A percentile compares a stretch with the other conserved stretches of the same genome.
Conservation (phyloP, 2,797 vertebrate species). For the Danio kyathit region DNA sequence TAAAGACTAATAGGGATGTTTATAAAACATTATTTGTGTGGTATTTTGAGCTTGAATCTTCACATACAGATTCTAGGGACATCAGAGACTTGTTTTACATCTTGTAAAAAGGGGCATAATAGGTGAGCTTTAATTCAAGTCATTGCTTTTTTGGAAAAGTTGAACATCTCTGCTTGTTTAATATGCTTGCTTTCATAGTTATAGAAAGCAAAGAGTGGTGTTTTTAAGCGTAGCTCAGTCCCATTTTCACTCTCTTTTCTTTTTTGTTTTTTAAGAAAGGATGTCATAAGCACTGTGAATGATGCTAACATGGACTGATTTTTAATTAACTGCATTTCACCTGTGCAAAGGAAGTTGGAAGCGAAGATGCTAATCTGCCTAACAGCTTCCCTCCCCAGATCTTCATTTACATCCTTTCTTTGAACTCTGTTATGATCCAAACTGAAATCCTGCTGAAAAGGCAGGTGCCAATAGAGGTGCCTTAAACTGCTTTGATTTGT, state of each 20-base stretch:
- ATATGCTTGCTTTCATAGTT: background rate
- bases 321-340: conserved; percentile 43
- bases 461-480: conserved; percentile 28
- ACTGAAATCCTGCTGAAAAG: conserved; percentile 23
- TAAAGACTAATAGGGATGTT: too few relatives aligned
- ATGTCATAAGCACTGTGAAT: conserved; percentile 8
- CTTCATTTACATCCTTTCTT: conserved; percentile 35
- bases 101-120: too few relatives aligned
- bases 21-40: too few relatives aligned
- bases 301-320: background rate
- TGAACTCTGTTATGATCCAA: conserved; percentile 40
- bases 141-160: background rate
- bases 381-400: conserved; percentile 13
- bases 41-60: too few relatives aligned
- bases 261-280: background rate
- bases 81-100: too few relatives aligned
- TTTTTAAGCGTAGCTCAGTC: background rate
- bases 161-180: background rate
- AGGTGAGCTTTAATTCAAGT: too few relatives aligned
- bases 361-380: conserved; percentile 28
- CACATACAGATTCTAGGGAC: too few relatives aligned
- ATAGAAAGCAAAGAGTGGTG: background rate
- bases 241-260: too few relatives aligned
- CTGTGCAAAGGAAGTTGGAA: background rate
- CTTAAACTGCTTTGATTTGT: conserved; percentile 18